phyloP scores from a whole-genome alignment of 2,888 invertebrate genomes.

The Protonemura montana region DNA sequence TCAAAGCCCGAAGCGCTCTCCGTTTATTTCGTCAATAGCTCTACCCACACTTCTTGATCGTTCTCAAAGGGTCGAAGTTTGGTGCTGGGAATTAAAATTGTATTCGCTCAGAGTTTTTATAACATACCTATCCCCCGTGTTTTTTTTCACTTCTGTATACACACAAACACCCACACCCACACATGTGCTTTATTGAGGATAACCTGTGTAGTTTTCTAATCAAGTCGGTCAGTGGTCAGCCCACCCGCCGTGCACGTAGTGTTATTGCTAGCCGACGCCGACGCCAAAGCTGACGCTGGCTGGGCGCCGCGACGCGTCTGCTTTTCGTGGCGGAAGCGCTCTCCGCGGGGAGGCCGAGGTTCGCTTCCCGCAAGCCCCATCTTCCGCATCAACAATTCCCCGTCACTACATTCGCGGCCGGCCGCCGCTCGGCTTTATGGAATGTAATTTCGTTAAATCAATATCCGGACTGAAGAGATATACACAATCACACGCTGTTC shows the following conservation, averaged over 20 bases:
- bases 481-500: slow-evolving; percentile 36
- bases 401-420: neutral
- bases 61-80: neutral
- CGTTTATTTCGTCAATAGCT: neutral
- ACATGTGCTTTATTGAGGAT: no score
- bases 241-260: no score
- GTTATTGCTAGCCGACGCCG: neutral
- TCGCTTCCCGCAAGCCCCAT: neutral
- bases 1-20: neutral
- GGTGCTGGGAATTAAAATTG: neutral
- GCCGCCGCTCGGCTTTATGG: neutral
- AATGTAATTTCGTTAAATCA: slow-evolving; percentile 28
- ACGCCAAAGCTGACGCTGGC: neutral
- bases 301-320: neutral
- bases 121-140: neutral
- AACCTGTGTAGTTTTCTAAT: no score
- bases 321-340: neutral
- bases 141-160: neutral
- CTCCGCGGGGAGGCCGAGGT: neutral
- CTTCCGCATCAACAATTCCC: slow-evolving; percentile 32
- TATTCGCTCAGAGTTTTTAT: neutral
- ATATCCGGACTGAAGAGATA: slow-evolving; percentile 14
- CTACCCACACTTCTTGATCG: neutral
- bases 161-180: no score
- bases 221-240: no score